Percentiles rank a stretch among this genome's conserved stretches.
These are phyloP conservation scores for Vultur gryphus DNA, from an alignment of 2,797 vertebrate genomes.

Conservation along the genomic window DNA sequence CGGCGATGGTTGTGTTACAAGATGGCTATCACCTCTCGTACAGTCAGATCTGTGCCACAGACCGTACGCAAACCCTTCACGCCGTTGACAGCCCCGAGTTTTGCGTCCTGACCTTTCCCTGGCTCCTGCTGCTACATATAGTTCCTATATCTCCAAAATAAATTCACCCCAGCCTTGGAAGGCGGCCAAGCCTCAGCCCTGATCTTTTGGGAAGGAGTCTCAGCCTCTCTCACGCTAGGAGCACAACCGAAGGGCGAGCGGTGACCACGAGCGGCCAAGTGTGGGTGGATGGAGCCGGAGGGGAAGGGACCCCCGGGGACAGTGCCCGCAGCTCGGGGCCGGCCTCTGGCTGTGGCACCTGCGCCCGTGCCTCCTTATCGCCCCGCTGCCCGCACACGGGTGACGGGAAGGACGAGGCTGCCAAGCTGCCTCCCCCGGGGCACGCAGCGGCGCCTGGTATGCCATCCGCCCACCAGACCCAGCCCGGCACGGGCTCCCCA, in stretches of 20 bases:
- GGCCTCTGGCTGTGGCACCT: background rate
- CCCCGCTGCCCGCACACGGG: background rate
- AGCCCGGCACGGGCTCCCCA: background rate
- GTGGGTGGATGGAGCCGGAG: background rate
- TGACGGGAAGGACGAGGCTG: background rate
- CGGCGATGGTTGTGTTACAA: background rate
- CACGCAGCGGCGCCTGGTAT: background rate
- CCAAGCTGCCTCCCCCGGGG: background rate
- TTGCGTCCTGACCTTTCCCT: background rate
- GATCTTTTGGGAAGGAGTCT: background rate
- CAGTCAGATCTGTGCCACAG: background rate
- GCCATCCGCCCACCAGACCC: background rate
- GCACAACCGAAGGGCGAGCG: rapidly evolving
- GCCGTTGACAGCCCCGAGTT: background rate
- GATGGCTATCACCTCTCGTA: background rate
- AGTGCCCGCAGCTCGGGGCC: rapidly evolving
- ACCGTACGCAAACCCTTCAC: background rate
- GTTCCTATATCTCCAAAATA: conserved; percentile 14
- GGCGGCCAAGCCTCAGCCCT: background rate
- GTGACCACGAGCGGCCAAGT: background rate
- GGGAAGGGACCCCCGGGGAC: background rate
- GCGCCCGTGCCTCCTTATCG: background rate
- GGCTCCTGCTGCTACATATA: background rate
- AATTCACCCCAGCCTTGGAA: conserved; percentile 1
- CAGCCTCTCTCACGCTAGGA: background rate